Base-by-base conservation (phyloP, 2,797 vertebrate genomes). In the Thunnus albacares region DNA sequence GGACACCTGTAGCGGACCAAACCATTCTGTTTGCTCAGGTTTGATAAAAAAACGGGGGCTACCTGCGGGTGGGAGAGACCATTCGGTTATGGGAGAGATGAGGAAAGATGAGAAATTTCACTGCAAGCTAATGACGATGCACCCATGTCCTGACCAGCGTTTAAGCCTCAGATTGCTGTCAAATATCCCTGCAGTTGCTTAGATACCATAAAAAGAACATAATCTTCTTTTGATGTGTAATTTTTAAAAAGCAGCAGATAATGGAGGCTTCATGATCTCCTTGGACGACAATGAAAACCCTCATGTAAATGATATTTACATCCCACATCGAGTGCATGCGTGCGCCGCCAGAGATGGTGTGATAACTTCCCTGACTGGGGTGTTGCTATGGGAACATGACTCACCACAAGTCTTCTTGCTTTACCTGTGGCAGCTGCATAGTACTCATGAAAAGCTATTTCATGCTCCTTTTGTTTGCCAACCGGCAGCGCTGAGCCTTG, bases 371-470 rank as follows among this genome's bases (percentile, higher is more conserved):
- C 84, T 57, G 87, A 78, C 84, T 84, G 59, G 72, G 84, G 61
- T 15, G 94, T 95, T 95, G 92, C 95, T 88, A 95, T 95, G 93
- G 94, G 81, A 91, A 95, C 91, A 53, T 95, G 94, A 96, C 93
- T 95, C 95, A 95, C 92, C 92, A 71, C 88, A 89, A 81, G 92
- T 93, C 90, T 87, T 92, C 85, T 83, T 77, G 87, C 90, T 87
- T 72, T 92, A 94, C 94, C 92, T 94, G 93, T 88, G 89, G 90
- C 94, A 95, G 95, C 93, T 94, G 94, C 87, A 87, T 85, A 80
- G 82, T 68, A 79, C 90, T 90, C 90, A 77, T 78, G 87, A 86
- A 88, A 51, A 88, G 91, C 92, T 86, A 83, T 90, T 94, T 93
- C 83, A 81, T 85, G 82, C 90, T 84, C 74, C 83, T 90, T 90